Base-by-base conservation (phyloP, 2,797 vertebrate species). In the Linurgus olivaceus region DNA sequence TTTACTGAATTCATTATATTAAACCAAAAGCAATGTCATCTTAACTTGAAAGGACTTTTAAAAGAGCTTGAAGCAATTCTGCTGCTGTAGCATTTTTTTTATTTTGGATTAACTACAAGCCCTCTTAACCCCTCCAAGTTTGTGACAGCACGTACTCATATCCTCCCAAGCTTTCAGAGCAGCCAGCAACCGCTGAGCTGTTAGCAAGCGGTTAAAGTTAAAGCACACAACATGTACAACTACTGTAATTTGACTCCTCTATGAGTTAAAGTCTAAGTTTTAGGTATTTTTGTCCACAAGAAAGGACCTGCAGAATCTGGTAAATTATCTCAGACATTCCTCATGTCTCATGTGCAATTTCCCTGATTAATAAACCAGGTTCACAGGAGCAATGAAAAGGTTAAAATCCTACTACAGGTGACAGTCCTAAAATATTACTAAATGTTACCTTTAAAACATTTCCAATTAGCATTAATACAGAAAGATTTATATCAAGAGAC, bases 51-150 rank as follows among this genome's bases (percentile, higher is more conserved):
- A 97, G 76, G 86, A 90, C 92, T 93, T 96, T 84, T 85, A 91
- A 95, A 96, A 96, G 92, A 87, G 95, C 96, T 95, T 73, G 86
- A 91, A 94, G 92, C 92, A 86, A 96, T 89, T 93, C 91, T 95
- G 88, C 93, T 96, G 78, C 86, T 20, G 84, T 55, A 92, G 89
- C 93, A 92, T 79, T 82, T 96, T 96, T 90, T 95, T 52, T 93
- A 58, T 73, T 93, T 90, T 93, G 93, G 90, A 95, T 95, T 93
- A 96, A 89, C 66, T 78, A 94, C 75, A 96, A 94, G 74, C 72
- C 86, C 65, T 62, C 91, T 96, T 94, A 96, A 94, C 96, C 94
- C 89, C 59, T 94, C 62, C 2, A 13, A 94, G 93, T 91, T 86
- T 94, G 66, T 86, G 76, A 86, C 58, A 0, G 82, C 82, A 72